Evolutionary conservation across 2,888 invertebrate species (phyloP).

Genomic region (Doris montereyensis): DNA sequence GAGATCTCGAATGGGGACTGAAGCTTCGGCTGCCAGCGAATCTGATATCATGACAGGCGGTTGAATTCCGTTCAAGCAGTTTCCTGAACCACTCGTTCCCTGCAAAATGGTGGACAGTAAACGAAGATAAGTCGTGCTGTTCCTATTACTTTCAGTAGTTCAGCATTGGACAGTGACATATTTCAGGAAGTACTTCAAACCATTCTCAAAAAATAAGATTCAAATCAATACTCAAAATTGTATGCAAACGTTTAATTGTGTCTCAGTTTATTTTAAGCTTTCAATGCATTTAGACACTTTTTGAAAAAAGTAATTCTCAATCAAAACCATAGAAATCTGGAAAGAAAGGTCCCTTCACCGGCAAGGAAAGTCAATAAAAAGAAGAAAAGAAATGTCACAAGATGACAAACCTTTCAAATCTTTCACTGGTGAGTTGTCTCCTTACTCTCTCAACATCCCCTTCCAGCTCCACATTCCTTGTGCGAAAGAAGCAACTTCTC

Average conservation of each 20-base stretch:
- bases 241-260: too few relatives aligned
- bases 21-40: slow-evolving; percentile 40
- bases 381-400: too few relatives aligned
- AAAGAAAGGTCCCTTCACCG: background rate
- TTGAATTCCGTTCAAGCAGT: slow-evolving; percentile 66
- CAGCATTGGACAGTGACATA: too few relatives aligned
- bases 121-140: too few relatives aligned
- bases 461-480: slow-evolving; percentile 70
- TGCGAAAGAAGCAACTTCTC: slow-evolving; percentile 70
- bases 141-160: too few relatives aligned
- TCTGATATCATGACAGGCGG: slow-evolving; percentile 62
- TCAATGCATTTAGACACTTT: too few relatives aligned
- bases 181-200: too few relatives aligned
- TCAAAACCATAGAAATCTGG: too few relatives aligned
- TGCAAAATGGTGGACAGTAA: too few relatives aligned
- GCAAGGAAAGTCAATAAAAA: background rate
- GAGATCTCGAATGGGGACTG: slow-evolving; percentile 37
- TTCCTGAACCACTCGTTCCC: slow-evolving; percentile 72
- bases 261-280: too few relatives aligned
- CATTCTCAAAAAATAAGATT: background rate
- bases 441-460: slow-evolving; percentile 71
- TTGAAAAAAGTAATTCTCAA: too few relatives aligned
- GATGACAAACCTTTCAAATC: slow-evolving; percentile 69
- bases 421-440: slow-evolving; percentile 71
- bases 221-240: background rate